Conservation (phyloP, 2,113 vertebrate species). For the Strigops habroptila region DNA sequence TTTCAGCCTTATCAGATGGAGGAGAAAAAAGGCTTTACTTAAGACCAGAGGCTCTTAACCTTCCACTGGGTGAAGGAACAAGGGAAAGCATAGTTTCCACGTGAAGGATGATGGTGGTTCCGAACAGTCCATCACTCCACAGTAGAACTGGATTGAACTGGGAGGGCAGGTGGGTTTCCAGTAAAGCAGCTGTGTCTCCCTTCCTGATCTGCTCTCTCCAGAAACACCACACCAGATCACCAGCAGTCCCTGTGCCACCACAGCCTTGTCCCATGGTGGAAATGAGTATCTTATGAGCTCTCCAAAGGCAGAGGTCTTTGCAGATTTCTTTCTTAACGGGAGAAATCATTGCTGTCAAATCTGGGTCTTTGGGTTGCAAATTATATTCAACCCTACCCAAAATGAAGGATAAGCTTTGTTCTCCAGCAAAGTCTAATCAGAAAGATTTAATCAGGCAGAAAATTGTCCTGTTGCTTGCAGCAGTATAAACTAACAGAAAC, state of each 20-base stretch:
- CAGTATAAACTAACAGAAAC: background rate
- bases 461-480: background rate
- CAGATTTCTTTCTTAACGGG: background rate
- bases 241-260: background rate
- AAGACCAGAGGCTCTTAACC: background rate
- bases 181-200: background rate
- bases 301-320: background rate
- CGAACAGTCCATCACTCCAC: background rate
- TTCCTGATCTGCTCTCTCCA: background rate
- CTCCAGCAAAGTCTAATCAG: background rate
- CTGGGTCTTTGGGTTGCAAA: background rate
- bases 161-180: background rate
- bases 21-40: background rate
- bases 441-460: background rate
- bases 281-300: background rate
- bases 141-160: accelerated
- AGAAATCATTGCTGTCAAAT: background rate
- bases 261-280: accelerated
- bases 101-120: background rate
- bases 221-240: background rate
- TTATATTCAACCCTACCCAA: background rate
- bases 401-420: background rate
- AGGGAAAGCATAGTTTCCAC: background rate
- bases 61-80: background rate
- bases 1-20: background rate